Base-by-base conservation (phyloP, 2,113 vertebrate species). In the Scomber colias region DNA sequence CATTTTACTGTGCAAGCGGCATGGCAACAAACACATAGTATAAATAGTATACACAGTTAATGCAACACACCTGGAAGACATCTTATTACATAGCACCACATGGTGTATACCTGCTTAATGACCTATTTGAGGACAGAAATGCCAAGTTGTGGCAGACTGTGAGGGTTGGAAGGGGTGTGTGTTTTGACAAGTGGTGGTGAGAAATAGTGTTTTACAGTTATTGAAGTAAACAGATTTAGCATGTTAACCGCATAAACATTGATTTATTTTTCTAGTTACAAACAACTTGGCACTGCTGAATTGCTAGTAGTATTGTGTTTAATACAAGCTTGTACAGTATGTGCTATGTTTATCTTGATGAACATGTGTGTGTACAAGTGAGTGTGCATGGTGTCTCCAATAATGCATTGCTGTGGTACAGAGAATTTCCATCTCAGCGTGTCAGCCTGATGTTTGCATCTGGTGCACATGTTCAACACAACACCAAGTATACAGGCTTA, bases 391-490 rank as follows among this genome's bases (percentile, higher is more conserved):
- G 30, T 67, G 68, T 77, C 64, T 87, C 44, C 68, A 30, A 45
- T 35, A 49, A 72, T 17, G 16, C 8, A 60, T 35, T 69, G 31
- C 50, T 85, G 81, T 17, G 75, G 54, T 77, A 13, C 45, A 78
- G 55, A 81, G 74, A 71, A 83, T 79, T 87, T 87, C 79, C 79
- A 80, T 88, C 50, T 83, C 84, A 88, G 31, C 49, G 62, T 51
- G 67, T 77, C n/a, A 4, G 11, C 30, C 9, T 44, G 49, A 81
- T 60, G 62, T 71, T 84, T 80, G 65, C 78, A 90, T 89, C 77
- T 87, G 70, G 79, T 55, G 80, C 50, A 72, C 87, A 88, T 77
- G 61, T 77, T 86, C 53, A 80, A 63, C 49, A 49, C 55, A 48
- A 81, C 53, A 70, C 46, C 12, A 5, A 66, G 73, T 24, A 30